Evolutionary conservation across 2,888 invertebrate genomes (phyloP).

Genomic region (Pasiphila rectangulata): DNA sequence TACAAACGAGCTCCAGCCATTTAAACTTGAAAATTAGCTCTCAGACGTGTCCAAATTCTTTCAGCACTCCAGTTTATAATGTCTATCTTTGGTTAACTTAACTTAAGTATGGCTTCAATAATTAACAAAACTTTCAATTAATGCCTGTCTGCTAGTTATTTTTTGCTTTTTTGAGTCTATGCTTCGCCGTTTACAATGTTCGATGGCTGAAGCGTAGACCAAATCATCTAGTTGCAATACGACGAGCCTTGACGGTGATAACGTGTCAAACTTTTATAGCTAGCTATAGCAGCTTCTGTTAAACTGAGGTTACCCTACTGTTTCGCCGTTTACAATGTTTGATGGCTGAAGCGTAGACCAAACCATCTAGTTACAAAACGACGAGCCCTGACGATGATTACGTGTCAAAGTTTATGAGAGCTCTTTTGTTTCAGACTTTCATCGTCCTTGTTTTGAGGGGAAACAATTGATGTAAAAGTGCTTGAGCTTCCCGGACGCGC

Average conservation of each 20-base stretch:
- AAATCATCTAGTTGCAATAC: conserved; percentile 28
- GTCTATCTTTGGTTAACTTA: no score
- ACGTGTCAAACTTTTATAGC: conserved; percentile 16
- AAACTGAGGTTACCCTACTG: conserved; percentile 5
- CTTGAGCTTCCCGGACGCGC: not conserved
- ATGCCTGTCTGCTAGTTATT: no score
- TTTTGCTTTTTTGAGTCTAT: no score
- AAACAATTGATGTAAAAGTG: conserved; percentile 20
- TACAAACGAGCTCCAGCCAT: no score
- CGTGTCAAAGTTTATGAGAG: conserved; percentile 35
- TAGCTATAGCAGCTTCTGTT: not conserved
- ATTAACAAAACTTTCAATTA: no score
- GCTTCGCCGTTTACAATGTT: conserved; percentile 1
- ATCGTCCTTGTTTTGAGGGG: conserved; percentile 16
- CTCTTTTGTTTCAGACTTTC: conserved; percentile 29
- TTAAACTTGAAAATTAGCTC: no score
- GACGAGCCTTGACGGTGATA: conserved; percentile 33
- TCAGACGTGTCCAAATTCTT: no score
- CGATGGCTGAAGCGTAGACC: conserved; percentile 5
- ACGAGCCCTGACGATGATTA: conserved; percentile 33
- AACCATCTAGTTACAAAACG: conserved; percentile 29
- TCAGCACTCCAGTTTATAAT: no score
- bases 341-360: conserved; percentile 6
- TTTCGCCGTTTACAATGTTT: not conserved
- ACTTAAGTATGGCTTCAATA: no score